Conservation (phyloP, 2,888 invertebrate species). For the Archips xylosteana region DNA sequence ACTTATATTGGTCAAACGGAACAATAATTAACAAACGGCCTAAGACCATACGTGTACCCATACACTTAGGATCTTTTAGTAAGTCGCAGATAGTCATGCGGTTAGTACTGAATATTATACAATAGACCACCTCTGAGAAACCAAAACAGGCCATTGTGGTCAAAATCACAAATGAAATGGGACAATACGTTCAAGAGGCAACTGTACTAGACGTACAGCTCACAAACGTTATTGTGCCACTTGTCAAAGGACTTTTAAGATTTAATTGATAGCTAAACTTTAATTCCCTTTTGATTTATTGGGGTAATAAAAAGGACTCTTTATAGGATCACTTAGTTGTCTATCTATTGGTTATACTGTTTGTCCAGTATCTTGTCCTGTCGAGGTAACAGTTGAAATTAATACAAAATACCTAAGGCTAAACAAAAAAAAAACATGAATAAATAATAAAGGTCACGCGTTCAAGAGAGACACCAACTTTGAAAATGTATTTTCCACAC, state of each 20-base stretch:
- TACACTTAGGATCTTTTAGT: conserved; percentile 17
- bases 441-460: too few species aligned
- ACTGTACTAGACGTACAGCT: conserved; percentile 34
- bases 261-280: conserved; percentile 32
- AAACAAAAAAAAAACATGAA: too few species aligned
- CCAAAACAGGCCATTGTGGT: conserved; percentile 44
- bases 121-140: conserved; percentile 68
- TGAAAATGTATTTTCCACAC: too few species aligned
- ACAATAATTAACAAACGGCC: neutral
- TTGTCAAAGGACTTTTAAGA: conserved; percentile 18
- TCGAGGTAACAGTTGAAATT: too few species aligned
- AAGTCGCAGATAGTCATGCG: conserved; percentile 34
- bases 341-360: too few species aligned
- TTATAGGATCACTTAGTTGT: too few species aligned
- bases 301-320: too few species aligned
- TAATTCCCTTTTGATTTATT: neutral
- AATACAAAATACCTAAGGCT: too few species aligned
- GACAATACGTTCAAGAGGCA: conserved; percentile 35
- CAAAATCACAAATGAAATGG: conserved; percentile 26
- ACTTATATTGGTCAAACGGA: conserved; percentile 59
- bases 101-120: conserved; percentile 49
- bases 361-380: too few species aligned
- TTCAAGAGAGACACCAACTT: too few species aligned
- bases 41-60: neutral
- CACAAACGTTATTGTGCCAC: neutral